phyloP scores from a whole-genome alignment of 2,888 invertebrate species.

The Melieria picta region DNA sequence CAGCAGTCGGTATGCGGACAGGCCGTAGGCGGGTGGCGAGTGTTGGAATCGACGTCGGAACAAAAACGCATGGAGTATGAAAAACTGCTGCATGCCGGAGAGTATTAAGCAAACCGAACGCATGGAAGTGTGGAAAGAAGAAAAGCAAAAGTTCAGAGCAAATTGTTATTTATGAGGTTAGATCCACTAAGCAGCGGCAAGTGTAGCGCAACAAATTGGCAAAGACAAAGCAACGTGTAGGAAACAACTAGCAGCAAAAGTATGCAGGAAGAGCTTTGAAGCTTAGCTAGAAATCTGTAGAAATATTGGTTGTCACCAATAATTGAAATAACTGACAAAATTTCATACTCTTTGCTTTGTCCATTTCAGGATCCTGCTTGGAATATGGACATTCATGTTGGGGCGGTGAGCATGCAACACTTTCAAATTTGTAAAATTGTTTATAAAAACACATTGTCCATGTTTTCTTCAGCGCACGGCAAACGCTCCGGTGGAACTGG shows the following conservation, averaged over 20 bases:
- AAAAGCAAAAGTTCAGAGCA: slow-evolving; percentile 22
- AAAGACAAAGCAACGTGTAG: no score
- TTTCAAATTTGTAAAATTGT: slow-evolving; percentile 1
- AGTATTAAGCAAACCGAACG: neutral
- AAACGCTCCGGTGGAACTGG: slow-evolving; percentile 51
- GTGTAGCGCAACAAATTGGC: no score
- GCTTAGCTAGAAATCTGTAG: no score
- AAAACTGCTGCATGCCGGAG: neutral
- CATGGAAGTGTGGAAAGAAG: neutral
- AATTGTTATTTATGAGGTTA: slow-evolving; percentile 41
- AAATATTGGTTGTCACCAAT: no score
- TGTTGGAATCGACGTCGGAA: neutral
- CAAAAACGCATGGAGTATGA: neutral
- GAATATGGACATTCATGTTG: slow-evolving; percentile 65
- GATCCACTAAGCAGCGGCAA: slow-evolving; percentile 1
- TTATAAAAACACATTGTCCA: slow-evolving; percentile 5
- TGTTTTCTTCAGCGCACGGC: slow-evolving; percentile 50
- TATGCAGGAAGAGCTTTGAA: no score
- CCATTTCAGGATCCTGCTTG: slow-evolving; percentile 58
- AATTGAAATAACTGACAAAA: no score
- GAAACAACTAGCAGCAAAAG: no score
- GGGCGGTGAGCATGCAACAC: slow-evolving; percentile 57
- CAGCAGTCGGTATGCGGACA: no score
- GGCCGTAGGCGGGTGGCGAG: no score
- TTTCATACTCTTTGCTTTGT: slow-evolving; percentile 32